Evolutionary conservation across 2,797 vertebrate genomes (phyloP).

Genomic region (Muraenolepis orangiensis): DNA sequence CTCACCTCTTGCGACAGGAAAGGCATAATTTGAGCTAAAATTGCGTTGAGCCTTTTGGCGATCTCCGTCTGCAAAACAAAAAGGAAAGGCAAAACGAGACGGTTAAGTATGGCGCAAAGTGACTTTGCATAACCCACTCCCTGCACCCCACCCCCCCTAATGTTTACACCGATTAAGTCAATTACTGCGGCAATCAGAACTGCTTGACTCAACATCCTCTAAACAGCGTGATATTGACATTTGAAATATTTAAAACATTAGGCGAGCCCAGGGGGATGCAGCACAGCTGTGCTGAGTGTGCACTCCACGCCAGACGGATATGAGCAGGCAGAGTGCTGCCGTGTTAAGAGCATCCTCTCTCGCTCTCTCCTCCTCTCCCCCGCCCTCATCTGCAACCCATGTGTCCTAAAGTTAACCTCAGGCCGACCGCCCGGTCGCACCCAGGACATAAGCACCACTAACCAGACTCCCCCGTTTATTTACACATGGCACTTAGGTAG

Average conservation of each 20-base stretch:
- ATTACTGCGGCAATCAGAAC: conserved; percentile 78
- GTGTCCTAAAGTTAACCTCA: conserved; percentile 70
- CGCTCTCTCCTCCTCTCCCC: conserved; percentile 16
- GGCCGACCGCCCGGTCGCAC: conserved; percentile 59
- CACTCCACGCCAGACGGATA: conserved; percentile 77
- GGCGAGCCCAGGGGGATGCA: conserved; percentile 76
- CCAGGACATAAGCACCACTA: conserved; percentile 47
- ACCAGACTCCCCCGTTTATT: conserved; percentile 48
- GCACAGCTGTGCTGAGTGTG: conserved; percentile 79
- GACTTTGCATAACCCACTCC: conserved; percentile 38
- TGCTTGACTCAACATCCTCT: conserved; percentile 81
- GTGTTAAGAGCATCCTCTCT: conserved; percentile 70
- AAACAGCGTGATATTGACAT: conserved; percentile 83
- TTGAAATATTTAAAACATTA: conserved; percentile 83
- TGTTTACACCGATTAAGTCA: conserved; percentile 78
- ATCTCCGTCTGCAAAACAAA: conserved; percentile 93
- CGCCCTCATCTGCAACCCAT: conserved; percentile 42
- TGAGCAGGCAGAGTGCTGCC: conserved; percentile 70
- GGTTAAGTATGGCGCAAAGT: conserved; percentile 47
- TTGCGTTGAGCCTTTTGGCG: conserved; percentile 98
- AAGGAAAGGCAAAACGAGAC: conserved; percentile 20
- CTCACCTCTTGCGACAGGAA: conserved; percentile 99
- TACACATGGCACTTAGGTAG: conserved; percentile 46
- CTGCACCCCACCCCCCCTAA: conserved; percentile 56
- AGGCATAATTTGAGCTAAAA: conserved; percentile 99